Percentiles rank a stretch among this genome's conserved stretches.
Conservation (phyloP, 2,113 vertebrate species). For the Pygoscelis antarcticus region DNA sequence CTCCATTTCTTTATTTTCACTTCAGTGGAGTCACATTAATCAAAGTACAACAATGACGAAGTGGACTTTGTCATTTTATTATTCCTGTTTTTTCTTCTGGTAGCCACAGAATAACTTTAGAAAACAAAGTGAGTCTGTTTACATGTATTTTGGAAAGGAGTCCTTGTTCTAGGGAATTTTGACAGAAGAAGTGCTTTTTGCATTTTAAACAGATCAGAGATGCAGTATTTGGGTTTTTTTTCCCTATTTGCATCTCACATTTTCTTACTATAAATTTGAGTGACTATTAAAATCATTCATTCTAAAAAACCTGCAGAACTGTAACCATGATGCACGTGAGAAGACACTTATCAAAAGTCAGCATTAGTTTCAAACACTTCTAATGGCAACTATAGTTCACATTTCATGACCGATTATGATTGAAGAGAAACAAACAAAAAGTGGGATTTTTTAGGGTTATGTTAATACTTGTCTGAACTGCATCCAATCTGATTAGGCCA, state of each 20-base stretch:
- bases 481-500: background rate
- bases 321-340: background rate
- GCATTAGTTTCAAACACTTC: background rate
- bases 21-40: background rate
- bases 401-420: background rate
- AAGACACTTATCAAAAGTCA: background rate
- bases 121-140: background rate
- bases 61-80: background rate
- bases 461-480: background rate
- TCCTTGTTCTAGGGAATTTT: background rate
- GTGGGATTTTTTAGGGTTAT: fast-evolving
- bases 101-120: background rate
- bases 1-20: background rate
- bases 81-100: background rate
- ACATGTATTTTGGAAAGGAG: background rate
- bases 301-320: background rate
- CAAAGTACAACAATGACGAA: background rate
- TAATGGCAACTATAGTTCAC: background rate
- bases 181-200: background rate
- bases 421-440: background rate
- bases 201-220: background rate
- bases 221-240: fast-evolving
- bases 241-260: background rate
- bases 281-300: background rate
- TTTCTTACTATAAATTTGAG: background rate